Evolutionary conservation across 2,113 vertebrate species (phyloP).

Genomic region (Platycercus adscitus): DNA sequence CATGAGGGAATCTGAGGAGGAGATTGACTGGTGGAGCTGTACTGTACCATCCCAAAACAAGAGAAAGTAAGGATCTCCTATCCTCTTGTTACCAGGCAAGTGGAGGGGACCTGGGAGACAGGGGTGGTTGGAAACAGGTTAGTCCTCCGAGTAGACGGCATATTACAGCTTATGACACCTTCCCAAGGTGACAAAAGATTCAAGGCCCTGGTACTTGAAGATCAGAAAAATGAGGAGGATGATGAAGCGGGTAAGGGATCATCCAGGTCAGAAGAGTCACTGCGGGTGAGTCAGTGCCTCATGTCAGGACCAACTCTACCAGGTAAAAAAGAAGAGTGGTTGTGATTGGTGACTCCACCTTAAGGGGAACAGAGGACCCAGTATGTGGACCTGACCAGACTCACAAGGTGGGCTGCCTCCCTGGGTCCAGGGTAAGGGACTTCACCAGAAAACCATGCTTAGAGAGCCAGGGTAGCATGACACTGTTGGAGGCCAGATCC

Average conservation of each 20-base stretch:
- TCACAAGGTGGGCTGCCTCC: not conserved
- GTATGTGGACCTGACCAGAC: not conserved
- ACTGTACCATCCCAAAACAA: not conserved
- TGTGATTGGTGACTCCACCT: not conserved
- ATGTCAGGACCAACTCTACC: not conserved
- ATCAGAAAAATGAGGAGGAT: not conserved
- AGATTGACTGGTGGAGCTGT: not conserved
- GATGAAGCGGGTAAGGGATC: not conserved
- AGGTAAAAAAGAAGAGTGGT: not conserved
- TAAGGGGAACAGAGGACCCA: not conserved
- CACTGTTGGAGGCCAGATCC: not conserved
- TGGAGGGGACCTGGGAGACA: not conserved
- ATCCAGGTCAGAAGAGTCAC: not conserved
- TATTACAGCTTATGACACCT: not conserved
- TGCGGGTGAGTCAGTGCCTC: not conserved
- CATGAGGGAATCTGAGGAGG: not conserved
- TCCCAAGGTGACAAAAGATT: not conserved
- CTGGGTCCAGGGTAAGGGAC: not conserved
- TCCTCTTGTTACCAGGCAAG: not conserved
- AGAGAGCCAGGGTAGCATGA: not conserved
- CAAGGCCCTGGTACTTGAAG: not conserved
- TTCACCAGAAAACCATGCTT: not conserved
- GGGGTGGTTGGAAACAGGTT: not conserved
- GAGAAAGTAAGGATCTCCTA: not conserved
- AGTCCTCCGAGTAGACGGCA: not conserved